Evolutionary conservation across 2,888 invertebrate genomes (phyloP), one percentile per base, ranked within the genome.

Genomic region (Nomada flava): DNA sequence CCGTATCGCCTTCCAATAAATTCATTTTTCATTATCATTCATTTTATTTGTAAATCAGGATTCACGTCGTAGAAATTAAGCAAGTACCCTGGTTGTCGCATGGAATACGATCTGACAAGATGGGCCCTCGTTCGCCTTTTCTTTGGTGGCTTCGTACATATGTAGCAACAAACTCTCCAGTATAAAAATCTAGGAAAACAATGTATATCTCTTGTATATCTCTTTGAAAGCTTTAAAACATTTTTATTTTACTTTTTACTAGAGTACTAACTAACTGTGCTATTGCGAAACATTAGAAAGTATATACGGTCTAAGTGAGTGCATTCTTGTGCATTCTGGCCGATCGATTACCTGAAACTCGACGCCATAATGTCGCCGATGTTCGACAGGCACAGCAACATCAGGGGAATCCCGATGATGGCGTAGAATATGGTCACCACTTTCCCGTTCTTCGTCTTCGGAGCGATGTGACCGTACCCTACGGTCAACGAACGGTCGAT

Each of bases 391-490:
- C 98, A 99, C 23, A 99, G 95, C 90, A 99, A 95, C 98, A 99
- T 98, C 86, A 99, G 95, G 0, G 99, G 99, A 88, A 99, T 99
- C 64, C 98, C 99, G 86, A 98, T 95, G 92, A 99, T 98, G 36
- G 98, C 98, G 94, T 99, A 99, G 93, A 99, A 97, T 91, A 99
- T 98, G 18, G 99, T 99, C 86, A 98, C 97, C 86, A 98, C 97
- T 94, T 98, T 98, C 59, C 99, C 99, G 92, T 97, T 97, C 90
- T 97, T 96, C 0, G 99, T 99, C 94, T 98, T 98, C 0, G 98
- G 98, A 0, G 98, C 97, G 81, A 98, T 98, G 94, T 99, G 98
- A 10, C 98, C 99, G 94, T 98, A 99, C 53, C 98, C 98, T 98
- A 94, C 42, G 15, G 55, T 94, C 93, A 23, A 50, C 55, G 26